Conservation (phyloP, 2,113 vertebrate species). For the Notarius quadriscutis region DNA sequence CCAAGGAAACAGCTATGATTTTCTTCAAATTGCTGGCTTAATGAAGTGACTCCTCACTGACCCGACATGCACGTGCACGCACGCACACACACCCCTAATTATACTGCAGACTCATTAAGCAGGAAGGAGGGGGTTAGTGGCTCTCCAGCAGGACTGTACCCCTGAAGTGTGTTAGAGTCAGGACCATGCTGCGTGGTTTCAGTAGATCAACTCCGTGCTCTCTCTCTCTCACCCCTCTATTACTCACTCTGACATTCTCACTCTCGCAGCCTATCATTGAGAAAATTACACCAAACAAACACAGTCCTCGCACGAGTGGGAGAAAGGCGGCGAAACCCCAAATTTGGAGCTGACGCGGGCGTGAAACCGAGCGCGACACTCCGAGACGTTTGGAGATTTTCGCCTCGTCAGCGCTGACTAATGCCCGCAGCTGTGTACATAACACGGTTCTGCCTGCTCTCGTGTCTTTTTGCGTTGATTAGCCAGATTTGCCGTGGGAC, state of each 20-base stretch:
- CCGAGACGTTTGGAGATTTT: conserved; percentile 19
- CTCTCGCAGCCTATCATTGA: conserved; percentile 21
- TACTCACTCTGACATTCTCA: conserved; percentile 14
- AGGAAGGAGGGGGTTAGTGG: neutral
- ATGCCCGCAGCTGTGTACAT: conserved; percentile 36
- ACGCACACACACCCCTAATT: conserved; percentile 23
- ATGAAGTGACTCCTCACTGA: conserved; percentile 27
- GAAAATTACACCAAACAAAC: conserved; percentile 41
- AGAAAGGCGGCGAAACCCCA: conserved; percentile 11
- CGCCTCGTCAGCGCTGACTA: conserved; percentile 35
- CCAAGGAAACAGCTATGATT: neutral
- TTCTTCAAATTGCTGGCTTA: conserved; percentile 8
- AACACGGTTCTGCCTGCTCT: conserved; percentile 27
- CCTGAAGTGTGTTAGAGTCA: neutral
- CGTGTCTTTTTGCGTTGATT: conserved; percentile 14
- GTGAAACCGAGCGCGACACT: conserved; percentile 22
- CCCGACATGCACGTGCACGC: neutral
- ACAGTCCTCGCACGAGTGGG: neutral
- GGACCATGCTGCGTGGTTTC: neutral
- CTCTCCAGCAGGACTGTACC: neutral
- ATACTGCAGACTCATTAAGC: conserved; percentile 54
- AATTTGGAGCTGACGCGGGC: neutral
- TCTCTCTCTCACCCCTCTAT: neutral
- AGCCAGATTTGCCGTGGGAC: neutral
- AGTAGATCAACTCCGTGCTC: neutral